Evolutionary conservation across 2,888 invertebrate genomes (phyloP).

Genomic region (Choristoneura rosaceana): DNA sequence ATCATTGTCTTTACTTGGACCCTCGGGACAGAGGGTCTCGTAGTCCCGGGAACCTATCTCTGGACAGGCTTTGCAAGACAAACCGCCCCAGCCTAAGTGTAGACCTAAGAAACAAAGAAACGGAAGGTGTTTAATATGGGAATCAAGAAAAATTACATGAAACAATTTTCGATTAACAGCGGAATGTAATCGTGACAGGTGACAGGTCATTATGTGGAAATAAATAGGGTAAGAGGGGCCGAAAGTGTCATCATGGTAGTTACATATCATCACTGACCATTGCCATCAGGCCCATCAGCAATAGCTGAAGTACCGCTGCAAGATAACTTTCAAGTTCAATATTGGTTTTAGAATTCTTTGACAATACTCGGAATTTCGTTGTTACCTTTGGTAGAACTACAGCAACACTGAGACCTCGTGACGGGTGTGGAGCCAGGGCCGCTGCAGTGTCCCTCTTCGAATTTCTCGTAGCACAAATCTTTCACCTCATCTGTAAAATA

Average conservation of each 20-base stretch:
- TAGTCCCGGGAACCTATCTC: slow-evolving; percentile 88
- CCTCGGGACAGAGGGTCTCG: slow-evolving; percentile 90
- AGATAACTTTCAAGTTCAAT: too few species aligned
- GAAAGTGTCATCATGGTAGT: too few species aligned
- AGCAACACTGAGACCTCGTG: slow-evolving; percentile 95
- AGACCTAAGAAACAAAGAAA: slow-evolving; percentile 75
- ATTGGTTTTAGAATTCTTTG: not conserved
- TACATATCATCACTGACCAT: too few species aligned
- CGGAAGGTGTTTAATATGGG: not conserved
- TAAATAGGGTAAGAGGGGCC: too few species aligned
- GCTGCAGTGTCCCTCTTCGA: slow-evolving; percentile 90
- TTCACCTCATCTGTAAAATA: slow-evolving; percentile 88
- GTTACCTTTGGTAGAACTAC: slow-evolving; percentile 86
- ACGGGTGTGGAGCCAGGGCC: slow-evolving; percentile 91
- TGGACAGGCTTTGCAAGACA: slow-evolving; percentile 91
- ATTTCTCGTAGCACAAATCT: slow-evolving; percentile 93
- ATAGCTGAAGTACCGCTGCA: too few species aligned
- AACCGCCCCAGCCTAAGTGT: slow-evolving; percentile 92
- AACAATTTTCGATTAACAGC: too few species aligned
- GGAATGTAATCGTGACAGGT: too few species aligned
- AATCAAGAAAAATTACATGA: too few species aligned
- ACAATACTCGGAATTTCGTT: not conserved
- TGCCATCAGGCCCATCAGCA: too few species aligned
- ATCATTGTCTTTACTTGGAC: slow-evolving; percentile 91
- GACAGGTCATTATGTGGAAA: too few species aligned